Evolutionary conservation across 2,113 vertebrate genomes (phyloP).

Genomic region (Gymnocephalus cernua): DNA sequence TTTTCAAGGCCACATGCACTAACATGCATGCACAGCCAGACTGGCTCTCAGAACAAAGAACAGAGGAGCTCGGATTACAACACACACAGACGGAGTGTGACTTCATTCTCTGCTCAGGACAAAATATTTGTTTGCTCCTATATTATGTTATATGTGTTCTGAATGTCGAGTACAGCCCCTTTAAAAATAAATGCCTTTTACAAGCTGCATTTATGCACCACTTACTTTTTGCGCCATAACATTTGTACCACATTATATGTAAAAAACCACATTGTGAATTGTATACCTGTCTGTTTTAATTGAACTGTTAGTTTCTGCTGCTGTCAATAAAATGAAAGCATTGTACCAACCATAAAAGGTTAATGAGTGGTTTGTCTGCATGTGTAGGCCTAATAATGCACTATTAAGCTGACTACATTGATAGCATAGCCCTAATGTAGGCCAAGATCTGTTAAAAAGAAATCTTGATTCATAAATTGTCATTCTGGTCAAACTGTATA

Average conservation of each 20-base stretch:
- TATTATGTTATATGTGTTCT: too few species aligned
- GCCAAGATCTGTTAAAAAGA: conserved; percentile 16
- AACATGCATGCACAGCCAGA: too few species aligned
- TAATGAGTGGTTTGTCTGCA: conserved; percentile 40
- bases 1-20: too few species aligned
- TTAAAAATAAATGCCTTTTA: background rate
- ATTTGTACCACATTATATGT: conserved; percentile 33
- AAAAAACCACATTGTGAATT: conserved; percentile 7
- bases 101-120: too few species aligned
- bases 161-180: too few species aligned
- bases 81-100: too few species aligned
- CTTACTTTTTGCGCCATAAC: conserved; percentile 11
- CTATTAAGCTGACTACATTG: background rate
- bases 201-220: conserved; percentile 23
- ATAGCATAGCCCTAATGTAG: background rate
- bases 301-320: conserved; percentile 14
- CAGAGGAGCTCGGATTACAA: too few species aligned
- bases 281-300: background rate
- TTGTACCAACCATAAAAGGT: conserved; percentile 40
- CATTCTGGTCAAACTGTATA: conserved; percentile 18
- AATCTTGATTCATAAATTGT: conserved; percentile 1
- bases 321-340: conserved; percentile 43
- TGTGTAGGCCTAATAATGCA: conserved; percentile 16
- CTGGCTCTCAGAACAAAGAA: too few species aligned
- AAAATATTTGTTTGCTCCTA: too few species aligned